Conservation (phyloP, 2,797 vertebrate species). For the Meriones psammophilus region DNA sequence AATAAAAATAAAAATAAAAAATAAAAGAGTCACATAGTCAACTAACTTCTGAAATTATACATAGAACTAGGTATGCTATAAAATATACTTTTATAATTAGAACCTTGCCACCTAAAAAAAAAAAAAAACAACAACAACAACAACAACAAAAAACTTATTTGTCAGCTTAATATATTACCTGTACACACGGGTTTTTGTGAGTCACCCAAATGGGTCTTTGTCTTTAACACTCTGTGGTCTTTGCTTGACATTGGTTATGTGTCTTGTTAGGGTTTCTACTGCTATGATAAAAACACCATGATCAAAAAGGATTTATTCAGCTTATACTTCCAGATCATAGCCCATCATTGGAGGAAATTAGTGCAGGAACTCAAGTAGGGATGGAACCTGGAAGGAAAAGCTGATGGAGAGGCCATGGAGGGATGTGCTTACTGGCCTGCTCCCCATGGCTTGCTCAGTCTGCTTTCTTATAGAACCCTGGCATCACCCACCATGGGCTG, state of each 20-base stretch:
- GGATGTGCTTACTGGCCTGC: neutral
- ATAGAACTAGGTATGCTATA: constrained; percentile 69
- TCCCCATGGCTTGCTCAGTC: neutral
- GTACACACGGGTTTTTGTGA: neutral
- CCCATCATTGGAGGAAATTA: neutral
- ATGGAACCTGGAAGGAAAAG: neutral
- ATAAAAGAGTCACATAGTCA: neutral
- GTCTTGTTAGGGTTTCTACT: neutral
- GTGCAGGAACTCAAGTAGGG: neutral
- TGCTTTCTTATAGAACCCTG: neutral
- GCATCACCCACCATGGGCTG: neutral
- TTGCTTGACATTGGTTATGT: neutral
- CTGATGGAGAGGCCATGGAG: neutral
- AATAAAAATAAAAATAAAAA: too few relatives aligned
- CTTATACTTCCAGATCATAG: neutral
- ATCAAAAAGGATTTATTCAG: neutral
- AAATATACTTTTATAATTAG: constrained; percentile 54
- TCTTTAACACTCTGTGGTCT: neutral
- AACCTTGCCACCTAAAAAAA: constrained; percentile 55
- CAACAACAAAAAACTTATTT: constrained; percentile 35
- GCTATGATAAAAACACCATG: neutral
- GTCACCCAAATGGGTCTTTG: neutral
- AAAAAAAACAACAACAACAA: too few relatives aligned
- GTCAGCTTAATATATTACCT: neutral
- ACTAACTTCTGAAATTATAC: constrained; percentile 62